Percentiles rank a stretch among this genome's conserved stretches.
phyloP scores from a whole-genome alignment of 2,888 invertebrate genomes.

The Polymixis lichenea region DNA sequence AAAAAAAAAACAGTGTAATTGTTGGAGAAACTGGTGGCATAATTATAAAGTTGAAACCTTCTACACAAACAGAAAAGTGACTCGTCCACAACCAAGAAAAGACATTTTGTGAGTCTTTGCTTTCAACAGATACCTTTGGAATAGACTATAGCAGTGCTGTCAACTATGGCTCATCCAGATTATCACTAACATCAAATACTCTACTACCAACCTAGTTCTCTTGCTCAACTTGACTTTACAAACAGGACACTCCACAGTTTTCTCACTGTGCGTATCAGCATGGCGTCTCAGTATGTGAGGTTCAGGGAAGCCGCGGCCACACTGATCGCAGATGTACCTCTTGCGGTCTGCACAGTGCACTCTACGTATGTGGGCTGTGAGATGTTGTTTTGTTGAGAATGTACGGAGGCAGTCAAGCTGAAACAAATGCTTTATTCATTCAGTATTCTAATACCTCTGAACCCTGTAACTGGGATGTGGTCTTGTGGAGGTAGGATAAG shows the following conservation, averaged over 20 bases:
- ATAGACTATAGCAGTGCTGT: background rate
- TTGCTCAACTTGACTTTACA: constrained; percentile 40
- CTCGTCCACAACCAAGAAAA: too few relatives aligned
- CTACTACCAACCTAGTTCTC: constrained; percentile 47
- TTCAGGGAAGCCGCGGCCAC: constrained; percentile 47
- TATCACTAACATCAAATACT: background rate
- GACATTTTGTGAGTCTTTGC: too few relatives aligned
- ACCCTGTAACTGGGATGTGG: too few relatives aligned
- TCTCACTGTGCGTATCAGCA: constrained; percentile 18
- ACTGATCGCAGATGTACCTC: constrained; percentile 55
- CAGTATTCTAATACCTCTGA: too few relatives aligned
- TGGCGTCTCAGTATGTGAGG: constrained; percentile 48
- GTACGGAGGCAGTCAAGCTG: constrained; percentile 40
- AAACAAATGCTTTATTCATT: constrained; percentile 33
- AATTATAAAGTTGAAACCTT: too few relatives aligned
- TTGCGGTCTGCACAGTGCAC: constrained; percentile 56
- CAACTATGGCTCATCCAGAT: background rate
- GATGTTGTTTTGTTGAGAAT: constrained; percentile 32
- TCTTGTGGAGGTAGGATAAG: too few relatives aligned
- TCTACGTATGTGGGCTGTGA: constrained; percentile 57
- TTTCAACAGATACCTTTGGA: background rate
- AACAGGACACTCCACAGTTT: constrained; percentile 44
- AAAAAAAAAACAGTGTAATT: too few relatives aligned
- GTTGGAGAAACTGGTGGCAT: too few relatives aligned
- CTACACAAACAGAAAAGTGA: too few relatives aligned